phyloP scores from a whole-genome alignment of 1,140 invertebrate species.

The Heliothis virescens region DNA sequence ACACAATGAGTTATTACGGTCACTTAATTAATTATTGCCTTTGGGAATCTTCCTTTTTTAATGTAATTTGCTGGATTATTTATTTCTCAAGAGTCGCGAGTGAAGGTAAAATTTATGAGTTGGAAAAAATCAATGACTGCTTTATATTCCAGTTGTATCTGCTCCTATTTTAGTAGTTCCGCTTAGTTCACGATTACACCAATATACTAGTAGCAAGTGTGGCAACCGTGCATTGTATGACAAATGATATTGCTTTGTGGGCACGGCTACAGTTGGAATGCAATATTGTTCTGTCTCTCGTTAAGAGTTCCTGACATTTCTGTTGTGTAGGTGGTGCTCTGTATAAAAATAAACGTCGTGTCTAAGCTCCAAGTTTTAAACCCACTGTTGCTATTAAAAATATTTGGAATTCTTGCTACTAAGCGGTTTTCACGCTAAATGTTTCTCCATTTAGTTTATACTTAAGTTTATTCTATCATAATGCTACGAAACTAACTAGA shows the following conservation, averaged over 20 bases:
- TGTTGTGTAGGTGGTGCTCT: slow-evolving; percentile 19
- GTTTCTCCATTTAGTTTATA: neutral
- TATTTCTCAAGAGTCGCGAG: slow-evolving; percentile 10
- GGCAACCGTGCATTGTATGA: slow-evolving; percentile 60
- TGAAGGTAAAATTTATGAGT: slow-evolving; percentile 5
- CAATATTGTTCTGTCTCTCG: slow-evolving; percentile 65
- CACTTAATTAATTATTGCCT: slow-evolving; percentile 65
- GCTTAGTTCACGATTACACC: slow-evolving; percentile 45
- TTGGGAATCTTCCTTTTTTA: slow-evolving; percentile 28
- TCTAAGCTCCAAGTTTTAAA: slow-evolving; percentile 2
- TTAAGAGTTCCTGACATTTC: slow-evolving; percentile 54
- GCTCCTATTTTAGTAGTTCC: neutral
- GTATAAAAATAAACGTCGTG: slow-evolving; percentile 14
- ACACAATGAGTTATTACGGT: slow-evolving; percentile 66
- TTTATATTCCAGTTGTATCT: slow-evolving; percentile 23
- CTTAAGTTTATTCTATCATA: neutral
- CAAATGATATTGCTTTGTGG: slow-evolving; percentile 64
- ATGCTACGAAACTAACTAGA: neutral
- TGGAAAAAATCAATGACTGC: neutral
- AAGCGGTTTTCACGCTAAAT: neutral
- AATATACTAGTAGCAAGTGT: slow-evolving; percentile 43
- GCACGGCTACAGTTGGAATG: slow-evolving; percentile 60
- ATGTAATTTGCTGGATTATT: slow-evolving; percentile 34
- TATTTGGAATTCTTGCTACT: slow-evolving; percentile 7
- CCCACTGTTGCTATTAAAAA: slow-evolving; percentile 16